Base-by-base conservation (phyloP, 2,797 vertebrate species). In the Gymnoscopelus braueri region DNA sequence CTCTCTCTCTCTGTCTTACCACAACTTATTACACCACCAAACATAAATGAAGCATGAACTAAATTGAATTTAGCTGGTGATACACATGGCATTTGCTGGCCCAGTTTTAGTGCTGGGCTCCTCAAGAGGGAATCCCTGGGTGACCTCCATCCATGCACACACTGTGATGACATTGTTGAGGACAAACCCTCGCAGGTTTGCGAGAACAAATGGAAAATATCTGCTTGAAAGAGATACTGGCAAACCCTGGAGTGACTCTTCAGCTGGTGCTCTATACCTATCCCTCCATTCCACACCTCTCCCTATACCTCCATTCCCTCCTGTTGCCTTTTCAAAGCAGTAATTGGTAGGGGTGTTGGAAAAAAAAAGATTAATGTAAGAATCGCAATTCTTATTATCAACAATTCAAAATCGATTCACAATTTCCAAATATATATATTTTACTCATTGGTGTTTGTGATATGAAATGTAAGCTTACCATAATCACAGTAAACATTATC, bases 31-130 rank as follows among this genome's bases (percentile, higher is more conserved):
- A 78, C 62, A 69, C 62, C 65, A 44, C 69, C 49, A 72, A 69
- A 78, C 65, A 75, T 67, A 75, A 78, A 81, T 72, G 72, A 78
- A 75, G 72, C 65, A 63, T 78, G 60, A 75, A 70, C 63, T 56
- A 73, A 76, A 80, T 78, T 74, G 63, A 74, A 74, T 76, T 76
- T 72, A 59, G 35, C 62, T 26, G 53, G 54, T 24, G 65, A 69
- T 75, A 75, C 75, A 75, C 72, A 64, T 66, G 66, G 53, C 51
- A 68, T 67, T 72, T 14, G 47, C 35, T 67, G 32, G 60, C 62
- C 24, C 58, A 51, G 14, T 51, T 60, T 60, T 58, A 64, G 56
- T 23, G 19, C 63, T 51, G 44, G 54, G 57, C 56, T 60, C 64
- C 35, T 54, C 63, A n/a, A 24, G 52, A 32, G 12, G 54, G 49